Conservation (phyloP, 2,888 invertebrate species). For the Sinhomidia bicolor region DNA sequence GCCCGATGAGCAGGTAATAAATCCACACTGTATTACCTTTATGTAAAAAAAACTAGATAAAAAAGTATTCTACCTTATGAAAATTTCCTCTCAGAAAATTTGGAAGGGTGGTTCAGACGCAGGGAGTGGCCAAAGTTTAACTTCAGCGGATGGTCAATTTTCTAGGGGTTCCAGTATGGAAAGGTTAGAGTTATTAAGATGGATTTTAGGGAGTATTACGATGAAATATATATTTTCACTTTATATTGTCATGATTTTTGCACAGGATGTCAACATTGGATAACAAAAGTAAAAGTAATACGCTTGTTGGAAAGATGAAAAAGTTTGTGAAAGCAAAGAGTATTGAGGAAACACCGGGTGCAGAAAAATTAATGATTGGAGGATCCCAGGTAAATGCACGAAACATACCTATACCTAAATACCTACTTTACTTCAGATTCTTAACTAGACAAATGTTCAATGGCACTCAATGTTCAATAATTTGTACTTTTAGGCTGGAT, state of each 20-base stretch:
- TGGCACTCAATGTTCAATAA: too few relatives aligned
- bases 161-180: conserved; percentile 89
- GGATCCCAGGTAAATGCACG: conserved; percentile 77
- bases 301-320: conserved; percentile 89
- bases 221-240: too few relatives aligned
- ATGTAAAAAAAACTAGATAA: too few relatives aligned
- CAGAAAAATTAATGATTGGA: conserved; percentile 71
- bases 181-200: too few relatives aligned
- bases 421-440: not conserved
- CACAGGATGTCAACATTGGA: conserved; percentile 90
- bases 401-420: not conserved
- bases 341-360: conserved; percentile 85
- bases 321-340: conserved; percentile 92
- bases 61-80: too few relatives aligned
- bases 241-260: too few relatives aligned
- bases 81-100: conserved; percentile 84
- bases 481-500: conserved; percentile 86
- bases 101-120: conserved; percentile 89
- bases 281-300: conserved; percentile 88
- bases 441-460: too few relatives aligned
- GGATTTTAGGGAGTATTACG: too few relatives aligned
- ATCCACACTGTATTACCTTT: too few relatives aligned
- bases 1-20: conserved; percentile 81
- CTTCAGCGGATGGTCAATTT: conserved; percentile 87
- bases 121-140: conserved; percentile 92